Percentiles rank a stretch among this genome's conserved stretches.
These are phyloP conservation scores for Lacanobia wlatinum DNA, from an alignment of 2,888 invertebrate species.

Conservation along the genomic window DNA sequence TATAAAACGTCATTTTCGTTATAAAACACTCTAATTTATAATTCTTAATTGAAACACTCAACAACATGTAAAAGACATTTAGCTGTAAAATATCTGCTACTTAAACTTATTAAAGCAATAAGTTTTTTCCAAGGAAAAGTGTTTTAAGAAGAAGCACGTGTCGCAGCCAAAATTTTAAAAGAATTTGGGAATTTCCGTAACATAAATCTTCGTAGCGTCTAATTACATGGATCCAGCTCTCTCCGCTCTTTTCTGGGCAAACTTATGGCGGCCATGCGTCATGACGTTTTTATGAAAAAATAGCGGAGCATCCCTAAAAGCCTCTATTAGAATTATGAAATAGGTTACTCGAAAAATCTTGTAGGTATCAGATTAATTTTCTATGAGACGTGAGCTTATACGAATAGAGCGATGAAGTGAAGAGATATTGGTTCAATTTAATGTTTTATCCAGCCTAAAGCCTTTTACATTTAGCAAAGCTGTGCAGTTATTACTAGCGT, in stretches of 20 bases:
- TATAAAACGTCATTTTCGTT: neutral
- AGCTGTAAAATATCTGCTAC: slow-evolving; percentile 64
- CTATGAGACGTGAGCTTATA: slow-evolving; percentile 40
- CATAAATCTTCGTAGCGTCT: slow-evolving; percentile 88
- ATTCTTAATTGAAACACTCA: slow-evolving; percentile 46
- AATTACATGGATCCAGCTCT: slow-evolving; percentile 87
- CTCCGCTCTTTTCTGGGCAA: slow-evolving; percentile 82
- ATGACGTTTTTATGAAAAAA: slow-evolving; percentile 87
- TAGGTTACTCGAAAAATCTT: slow-evolving; percentile 70
- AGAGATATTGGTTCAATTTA: slow-evolving; percentile 50
- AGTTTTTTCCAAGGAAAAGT: slow-evolving; percentile 69
- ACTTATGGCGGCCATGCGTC: slow-evolving; percentile 88
- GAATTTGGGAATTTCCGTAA: slow-evolving; percentile 85
- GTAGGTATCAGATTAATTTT: slow-evolving; percentile 64
- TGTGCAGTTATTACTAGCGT: slow-evolving; percentile 70
- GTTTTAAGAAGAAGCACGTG: slow-evolving; percentile 77
- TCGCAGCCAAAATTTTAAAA: slow-evolving; percentile 84
- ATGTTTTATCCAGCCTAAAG: slow-evolving; percentile 50
- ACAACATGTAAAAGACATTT: slow-evolving; percentile 56
- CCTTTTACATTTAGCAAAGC: slow-evolving; percentile 55
- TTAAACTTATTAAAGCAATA: slow-evolving; percentile 69
- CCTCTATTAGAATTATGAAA: slow-evolving; percentile 77
- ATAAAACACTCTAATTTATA: slow-evolving; percentile 17
- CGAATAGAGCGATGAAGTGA: slow-evolving; percentile 24
- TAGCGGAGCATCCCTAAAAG: slow-evolving; percentile 75